Evolutionary conservation across 2,888 invertebrate genomes (phyloP).

Genomic region (Pollenia labialis): DNA sequence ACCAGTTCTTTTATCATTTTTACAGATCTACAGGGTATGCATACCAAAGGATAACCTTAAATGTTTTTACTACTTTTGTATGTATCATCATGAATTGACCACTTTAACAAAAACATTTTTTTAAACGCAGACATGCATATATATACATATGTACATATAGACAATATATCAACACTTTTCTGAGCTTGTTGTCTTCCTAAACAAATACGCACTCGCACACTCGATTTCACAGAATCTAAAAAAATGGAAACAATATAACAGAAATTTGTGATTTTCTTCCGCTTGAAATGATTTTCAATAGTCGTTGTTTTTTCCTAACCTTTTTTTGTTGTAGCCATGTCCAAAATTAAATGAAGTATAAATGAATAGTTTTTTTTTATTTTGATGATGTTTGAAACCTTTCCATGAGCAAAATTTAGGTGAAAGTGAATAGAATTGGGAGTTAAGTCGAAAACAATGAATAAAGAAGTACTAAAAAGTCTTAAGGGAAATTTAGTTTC

Average conservation of each 20-base stretch:
- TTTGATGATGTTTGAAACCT: background rate
- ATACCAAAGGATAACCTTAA: background rate
- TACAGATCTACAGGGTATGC: background rate
- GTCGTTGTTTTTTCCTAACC: conserved; percentile 10
- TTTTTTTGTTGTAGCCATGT: conserved; percentile 5
- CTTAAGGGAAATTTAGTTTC: too few relatives aligned
- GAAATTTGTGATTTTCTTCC: conserved; percentile 20
- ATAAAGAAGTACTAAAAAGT: too few relatives aligned
- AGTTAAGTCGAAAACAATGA: too few relatives aligned
- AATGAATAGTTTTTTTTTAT: conserved; percentile 3
- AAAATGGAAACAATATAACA: conserved; percentile 25
- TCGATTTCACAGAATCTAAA: background rate
- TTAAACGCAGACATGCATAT: background rate
- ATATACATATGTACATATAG: background rate
- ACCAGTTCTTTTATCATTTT: too few relatives aligned
- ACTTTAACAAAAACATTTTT: conserved; percentile 19
- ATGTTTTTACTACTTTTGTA: conserved; percentile 1
- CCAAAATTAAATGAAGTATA: conserved; percentile 28
- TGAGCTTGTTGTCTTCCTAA: background rate
- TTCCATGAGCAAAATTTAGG: background rate
- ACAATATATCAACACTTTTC: conserved; percentile 21
- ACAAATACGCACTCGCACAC: background rate
- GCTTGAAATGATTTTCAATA: conserved; percentile 28
- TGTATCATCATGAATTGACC: conserved; percentile 39
- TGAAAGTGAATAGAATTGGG: background rate